Evolutionary conservation across 2,888 invertebrate genomes (phyloP).

Genomic region (Caenorhabditis sp.): DNA sequence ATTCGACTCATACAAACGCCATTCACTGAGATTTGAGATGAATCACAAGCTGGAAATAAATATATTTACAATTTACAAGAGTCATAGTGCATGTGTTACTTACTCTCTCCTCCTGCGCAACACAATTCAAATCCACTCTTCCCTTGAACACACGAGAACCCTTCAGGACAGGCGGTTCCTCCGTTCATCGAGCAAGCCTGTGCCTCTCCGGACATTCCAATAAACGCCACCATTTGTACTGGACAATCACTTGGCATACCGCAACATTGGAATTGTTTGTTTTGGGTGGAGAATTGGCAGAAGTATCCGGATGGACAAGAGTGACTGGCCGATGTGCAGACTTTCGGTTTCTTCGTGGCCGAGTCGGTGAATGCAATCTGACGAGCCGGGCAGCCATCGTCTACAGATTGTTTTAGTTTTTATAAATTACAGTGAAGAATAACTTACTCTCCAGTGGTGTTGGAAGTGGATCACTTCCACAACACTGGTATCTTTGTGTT

Average conservation of each 20-base stretch:
- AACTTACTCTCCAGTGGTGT: constrained; percentile 50
- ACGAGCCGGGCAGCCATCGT: constrained; percentile 57
- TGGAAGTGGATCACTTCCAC: constrained; percentile 56
- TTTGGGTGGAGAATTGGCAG: constrained; percentile 54
- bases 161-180: constrained; percentile 55
- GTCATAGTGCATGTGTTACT: background rate
- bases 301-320: constrained; percentile 61
- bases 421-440: background rate
- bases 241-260: constrained; percentile 60
- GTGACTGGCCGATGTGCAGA: constrained; percentile 56
- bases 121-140: constrained; percentile 54
- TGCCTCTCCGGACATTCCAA: constrained; percentile 55
- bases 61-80: background rate
- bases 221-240: constrained; percentile 55
- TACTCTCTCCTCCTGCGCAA: constrained; percentile 58
- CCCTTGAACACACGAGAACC: constrained; percentile 56
- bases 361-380: constrained; percentile 60
- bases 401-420: constrained; percentile 18
- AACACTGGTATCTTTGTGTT: constrained; percentile 60
- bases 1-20: constrained; percentile 51
- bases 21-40: constrained; percentile 51
- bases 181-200: constrained; percentile 58
- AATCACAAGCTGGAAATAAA: constrained; percentile 49
- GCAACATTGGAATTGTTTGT: constrained; percentile 60
- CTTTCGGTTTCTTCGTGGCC: constrained; percentile 54